Conservation (phyloP, 2,888 invertebrate genomes). For the Abscondita cerata region DNA sequence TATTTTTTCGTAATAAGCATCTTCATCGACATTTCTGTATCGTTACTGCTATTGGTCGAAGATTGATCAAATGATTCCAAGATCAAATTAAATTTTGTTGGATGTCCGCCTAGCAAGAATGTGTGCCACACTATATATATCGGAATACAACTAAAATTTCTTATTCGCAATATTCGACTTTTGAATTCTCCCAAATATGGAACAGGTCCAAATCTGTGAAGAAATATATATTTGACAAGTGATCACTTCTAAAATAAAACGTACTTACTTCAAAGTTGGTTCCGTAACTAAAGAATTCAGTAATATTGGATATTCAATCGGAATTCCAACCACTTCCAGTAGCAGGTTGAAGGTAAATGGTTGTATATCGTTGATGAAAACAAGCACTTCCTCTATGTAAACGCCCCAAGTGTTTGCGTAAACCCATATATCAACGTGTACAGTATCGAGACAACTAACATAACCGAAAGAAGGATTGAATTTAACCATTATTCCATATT, state of each 20-base stretch:
- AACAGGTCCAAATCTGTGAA: conserved; percentile 46
- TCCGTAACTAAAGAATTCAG: conserved; percentile 45
- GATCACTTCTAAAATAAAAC: conserved; percentile 5
- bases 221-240: background rate
- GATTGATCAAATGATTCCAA: conserved; percentile 37
- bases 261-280: conserved; percentile 49
- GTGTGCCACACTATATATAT: conserved; percentile 50
- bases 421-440: conserved; percentile 53
- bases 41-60: background rate
- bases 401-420: conserved; percentile 60
- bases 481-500: conserved; percentile 53
- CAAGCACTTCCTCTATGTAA: conserved; percentile 57
- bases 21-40: background rate
- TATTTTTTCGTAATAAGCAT: conserved; percentile 35
- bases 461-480: conserved; percentile 43
- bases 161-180: conserved; percentile 44
- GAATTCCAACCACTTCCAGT: conserved; percentile 54
- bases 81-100: conserved; percentile 42
- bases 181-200: conserved; percentile 34
- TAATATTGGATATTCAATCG: conserved; percentile 55
- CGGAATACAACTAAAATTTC: conserved; percentile 48
- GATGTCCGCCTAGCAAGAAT: conserved; percentile 37
- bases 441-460: conserved; percentile 45
- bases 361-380: conserved; percentile 53
- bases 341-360: conserved; percentile 53